These are phyloP conservation scores for Pecten maximus DNA, from an alignment of 2,888 invertebrate species.

Conservation along the genomic window DNA sequence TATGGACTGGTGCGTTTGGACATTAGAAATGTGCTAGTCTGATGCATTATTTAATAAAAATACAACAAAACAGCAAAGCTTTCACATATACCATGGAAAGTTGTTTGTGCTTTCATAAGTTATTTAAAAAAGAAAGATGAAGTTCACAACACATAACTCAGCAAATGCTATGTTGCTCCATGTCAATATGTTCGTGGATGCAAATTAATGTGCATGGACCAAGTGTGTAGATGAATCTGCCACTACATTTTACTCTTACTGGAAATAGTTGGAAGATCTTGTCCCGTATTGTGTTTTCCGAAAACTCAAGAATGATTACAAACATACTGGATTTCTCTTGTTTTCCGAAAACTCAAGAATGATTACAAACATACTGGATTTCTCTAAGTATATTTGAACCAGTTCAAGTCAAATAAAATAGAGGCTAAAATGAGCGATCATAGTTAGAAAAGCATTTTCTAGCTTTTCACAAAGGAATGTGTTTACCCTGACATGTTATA, in stretches of 20 bases:
- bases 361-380: not conserved
- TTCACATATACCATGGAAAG: not conserved
- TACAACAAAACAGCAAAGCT: not conserved
- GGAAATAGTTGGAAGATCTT: not conserved
- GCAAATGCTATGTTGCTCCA: not conserved
- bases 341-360: not conserved
- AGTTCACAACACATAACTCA: not conserved
- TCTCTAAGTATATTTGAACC: not conserved
- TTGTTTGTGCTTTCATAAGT: constrained; percentile 17
- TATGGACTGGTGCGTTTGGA: not conserved
- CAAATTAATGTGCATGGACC: not conserved
- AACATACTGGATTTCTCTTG: not conserved
- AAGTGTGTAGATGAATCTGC: not conserved
- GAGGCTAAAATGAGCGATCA: too few species aligned
- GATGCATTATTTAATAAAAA: not conserved
- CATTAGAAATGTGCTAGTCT: constrained; percentile 20
- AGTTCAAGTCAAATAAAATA: not conserved
- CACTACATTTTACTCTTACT: not conserved
- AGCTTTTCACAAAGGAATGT: too few species aligned
- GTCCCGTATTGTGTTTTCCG: not conserved
- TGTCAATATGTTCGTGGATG: not conserved
- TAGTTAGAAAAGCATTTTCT: too few species aligned
- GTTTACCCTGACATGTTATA: too few species aligned
- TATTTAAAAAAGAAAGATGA: not conserved
- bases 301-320: not conserved